Percentiles rank a stretch among this genome's conserved stretches.
Evolutionary conservation across 2,797 vertebrate genomes (phyloP).

Genomic region (Potorous gilbertii): DNA sequence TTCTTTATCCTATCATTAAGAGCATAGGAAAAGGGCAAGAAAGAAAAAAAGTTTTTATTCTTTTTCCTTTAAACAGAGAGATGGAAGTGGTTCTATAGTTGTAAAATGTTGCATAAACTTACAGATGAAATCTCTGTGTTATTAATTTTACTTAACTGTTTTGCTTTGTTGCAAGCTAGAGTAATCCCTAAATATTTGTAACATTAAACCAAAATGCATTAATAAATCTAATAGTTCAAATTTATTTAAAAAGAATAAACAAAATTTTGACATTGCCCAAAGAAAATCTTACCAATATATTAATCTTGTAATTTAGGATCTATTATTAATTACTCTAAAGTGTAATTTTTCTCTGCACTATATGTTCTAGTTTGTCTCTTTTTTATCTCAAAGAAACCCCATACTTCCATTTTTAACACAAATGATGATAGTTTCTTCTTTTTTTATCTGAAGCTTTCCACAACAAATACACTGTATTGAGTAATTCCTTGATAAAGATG

Average conservation of each 20-base stretch:
- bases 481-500: not conserved
- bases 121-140: not conserved
- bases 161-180: not conserved
- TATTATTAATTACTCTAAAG: conserved; percentile 56
- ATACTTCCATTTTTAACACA: conserved; percentile 20
- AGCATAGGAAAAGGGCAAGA: no score
- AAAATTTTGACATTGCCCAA: not conserved
- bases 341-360: conserved; percentile 49
- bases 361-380: conserved; percentile 44
- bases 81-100: not conserved
- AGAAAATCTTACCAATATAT: conserved; percentile 17
- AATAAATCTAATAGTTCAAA: not conserved
- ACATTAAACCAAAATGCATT: not conserved
- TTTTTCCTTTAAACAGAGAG: not conserved
- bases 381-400: conserved; percentile 59
- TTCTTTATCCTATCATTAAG: no score
- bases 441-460: conserved; percentile 19
- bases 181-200: not conserved
- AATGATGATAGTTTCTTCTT: conserved; percentile 40
- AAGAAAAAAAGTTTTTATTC: not conserved
- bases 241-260: not conserved
- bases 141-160: not conserved
- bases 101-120: not conserved
- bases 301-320: conserved; percentile 47
- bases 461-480: not conserved